Base-by-base conservation (phyloP, 2,797 vertebrate genomes). In the Odontamblyopus lacepedii region DNA sequence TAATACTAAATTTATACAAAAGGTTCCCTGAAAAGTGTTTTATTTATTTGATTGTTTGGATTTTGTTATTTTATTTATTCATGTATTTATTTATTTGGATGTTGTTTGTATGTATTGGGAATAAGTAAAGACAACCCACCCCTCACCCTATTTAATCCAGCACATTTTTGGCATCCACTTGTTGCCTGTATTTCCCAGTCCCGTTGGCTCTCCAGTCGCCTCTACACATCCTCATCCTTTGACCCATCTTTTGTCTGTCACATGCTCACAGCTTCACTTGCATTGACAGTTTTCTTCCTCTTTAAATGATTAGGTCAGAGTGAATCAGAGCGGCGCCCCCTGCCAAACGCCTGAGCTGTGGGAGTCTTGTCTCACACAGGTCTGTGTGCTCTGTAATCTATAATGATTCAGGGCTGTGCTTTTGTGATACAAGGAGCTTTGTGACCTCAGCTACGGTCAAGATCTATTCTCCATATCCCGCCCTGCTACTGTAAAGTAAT, bases 221-320 rank as follows among this genome's bases (percentile, higher is more conserved):
- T 38, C 38, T 2, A 8, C 9, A 41, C 38, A 11, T 44, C 41
- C 13, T 13, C 3, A 44, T 12, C 11, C 41, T 63, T 23, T 18
- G 27, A 32, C 60, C 23, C 35, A 44, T 35, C n/a, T 26, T 15
- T 23, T 11, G 4, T 13, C 18, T 29, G 65, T 69, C 26, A 15
- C 59, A 55, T 5, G n/a, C 26, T 19, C 23, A 29, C 41, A 29
- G 26, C 23, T 23, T 70, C n/a, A 16, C 30, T 55, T 32, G 51
- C 26, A 44, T 41, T 26, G 26, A 27, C 11, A 50, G 50, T 27
- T 18, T 27, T 3, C 23, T 18, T 66, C 35, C 63, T 63, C 23
- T 48, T 48, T 65, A 65, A 27, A 50, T 29, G 19, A 73, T 26
- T 68, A 38, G 72, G 50, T 80, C 27, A 68, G 44, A 62, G 44